A percentile compares a stretch with the other conserved stretches of the same genome.
These are phyloP conservation scores for Rhineura floridana DNA, from an alignment of 2,113 vertebrate species.

Conservation along the genomic window DNA sequence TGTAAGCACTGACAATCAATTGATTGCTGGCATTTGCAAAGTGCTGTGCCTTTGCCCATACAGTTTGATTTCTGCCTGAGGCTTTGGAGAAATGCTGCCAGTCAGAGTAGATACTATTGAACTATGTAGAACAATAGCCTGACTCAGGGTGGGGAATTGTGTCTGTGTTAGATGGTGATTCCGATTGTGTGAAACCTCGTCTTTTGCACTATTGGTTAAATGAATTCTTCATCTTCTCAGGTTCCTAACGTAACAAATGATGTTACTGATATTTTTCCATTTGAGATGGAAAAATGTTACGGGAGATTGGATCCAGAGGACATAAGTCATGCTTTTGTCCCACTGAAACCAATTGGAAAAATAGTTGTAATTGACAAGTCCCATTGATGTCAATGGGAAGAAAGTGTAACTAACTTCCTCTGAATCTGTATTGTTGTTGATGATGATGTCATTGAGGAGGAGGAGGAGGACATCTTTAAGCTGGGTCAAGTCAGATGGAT, in stretches of 20 bases:
- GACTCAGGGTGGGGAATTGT: background rate
- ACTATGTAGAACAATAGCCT: too few species aligned
- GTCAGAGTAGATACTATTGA: too few species aligned
- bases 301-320: background rate
- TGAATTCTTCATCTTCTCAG: background rate
- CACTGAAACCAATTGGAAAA: background rate
- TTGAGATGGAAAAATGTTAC: background rate
- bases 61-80: too few species aligned
- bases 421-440: background rate
- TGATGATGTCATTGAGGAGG: conserved; percentile 26
- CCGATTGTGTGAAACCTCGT: background rate
- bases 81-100: too few species aligned
- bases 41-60: too few species aligned
- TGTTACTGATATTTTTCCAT: conserved; percentile 18
- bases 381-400: background rate
- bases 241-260: background rate
- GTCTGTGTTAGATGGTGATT: background rate
- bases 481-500: background rate
- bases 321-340: background rate
- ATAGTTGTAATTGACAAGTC: background rate
- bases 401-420: background rate
- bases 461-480: background rate
- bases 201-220: conserved; percentile 26
- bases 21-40: too few species aligned
- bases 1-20: too few species aligned